These are phyloP conservation scores for mouse (Mus musculus) DNA, from an alignment of 2,113 vertebrate species.

Conservation along the genomic window DNA sequence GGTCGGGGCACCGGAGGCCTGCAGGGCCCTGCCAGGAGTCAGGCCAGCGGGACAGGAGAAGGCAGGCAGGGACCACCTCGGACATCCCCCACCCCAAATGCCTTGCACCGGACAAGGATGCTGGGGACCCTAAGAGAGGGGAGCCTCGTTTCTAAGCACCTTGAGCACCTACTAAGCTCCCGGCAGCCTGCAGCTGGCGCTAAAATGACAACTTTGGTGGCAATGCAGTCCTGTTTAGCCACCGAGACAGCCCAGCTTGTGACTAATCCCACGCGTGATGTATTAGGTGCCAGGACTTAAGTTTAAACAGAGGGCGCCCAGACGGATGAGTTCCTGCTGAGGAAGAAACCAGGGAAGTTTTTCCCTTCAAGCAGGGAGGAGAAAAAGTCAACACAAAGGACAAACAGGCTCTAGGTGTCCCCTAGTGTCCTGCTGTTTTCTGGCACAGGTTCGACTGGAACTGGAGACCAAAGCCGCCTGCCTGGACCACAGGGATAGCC, in stretches of 20 bases:
- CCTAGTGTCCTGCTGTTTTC: neutral
- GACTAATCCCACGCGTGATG: constrained; percentile 55
- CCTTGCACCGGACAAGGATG: neutral
- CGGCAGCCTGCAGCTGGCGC: neutral
- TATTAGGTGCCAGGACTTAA: constrained; percentile 22
- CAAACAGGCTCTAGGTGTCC: neutral
- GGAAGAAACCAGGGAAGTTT: constrained; percentile 37
- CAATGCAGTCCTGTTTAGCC: neutral
- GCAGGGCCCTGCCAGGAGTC: neutral
- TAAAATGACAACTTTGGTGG: neutral
- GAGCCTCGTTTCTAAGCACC: neutral
- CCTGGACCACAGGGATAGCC: neutral
- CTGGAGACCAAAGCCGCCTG: neutral
- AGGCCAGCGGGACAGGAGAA: neutral
- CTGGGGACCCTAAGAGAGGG: neutral
- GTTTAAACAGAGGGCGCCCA: constrained; percentile 73
- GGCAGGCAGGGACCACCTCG: neutral
- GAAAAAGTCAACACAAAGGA: neutral
- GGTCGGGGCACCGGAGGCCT: constrained; percentile 54
- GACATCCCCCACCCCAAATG: no score
- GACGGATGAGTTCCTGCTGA: constrained; percentile 38
- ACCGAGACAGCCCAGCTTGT: neutral
- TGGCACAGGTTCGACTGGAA: neutral
- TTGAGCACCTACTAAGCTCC: neutral
- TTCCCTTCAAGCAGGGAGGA: neutral